Evolutionary conservation across 2,888 invertebrate genomes (phyloP).

Genomic region (Drosophila nr. fundita): DNA sequence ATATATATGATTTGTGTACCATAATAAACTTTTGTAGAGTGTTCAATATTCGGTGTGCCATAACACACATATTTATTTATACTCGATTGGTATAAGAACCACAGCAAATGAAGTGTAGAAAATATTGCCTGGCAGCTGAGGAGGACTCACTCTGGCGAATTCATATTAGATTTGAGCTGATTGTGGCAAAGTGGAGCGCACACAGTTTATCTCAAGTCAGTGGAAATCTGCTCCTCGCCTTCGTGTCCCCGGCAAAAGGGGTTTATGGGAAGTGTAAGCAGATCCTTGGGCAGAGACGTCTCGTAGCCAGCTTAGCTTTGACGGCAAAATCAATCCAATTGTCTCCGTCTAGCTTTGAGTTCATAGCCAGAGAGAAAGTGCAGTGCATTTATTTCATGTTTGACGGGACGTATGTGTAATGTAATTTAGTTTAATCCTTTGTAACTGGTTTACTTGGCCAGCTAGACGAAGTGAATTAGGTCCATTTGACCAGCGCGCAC

Average conservation of each 20-base stretch:
- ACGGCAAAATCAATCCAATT: conserved; percentile 57
- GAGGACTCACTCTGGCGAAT: conserved; percentile 36
- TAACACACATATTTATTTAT: conserved; percentile 48
- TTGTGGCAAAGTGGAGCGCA: conserved; percentile 32
- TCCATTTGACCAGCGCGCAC: background rate
- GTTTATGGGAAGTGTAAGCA: background rate
- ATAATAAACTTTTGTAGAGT: background rate
- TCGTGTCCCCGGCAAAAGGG: conserved; percentile 1
- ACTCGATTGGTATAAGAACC: conserved; percentile 24
- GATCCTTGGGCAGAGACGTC: conserved; percentile 20
- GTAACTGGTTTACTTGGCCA: background rate
- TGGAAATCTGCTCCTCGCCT: conserved; percentile 9
- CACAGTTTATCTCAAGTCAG: conserved; percentile 38
- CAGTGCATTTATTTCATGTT: conserved; percentile 27
- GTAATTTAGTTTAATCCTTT: conserved; percentile 1
- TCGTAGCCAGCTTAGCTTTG: conserved; percentile 32
- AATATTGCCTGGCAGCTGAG: background rate
- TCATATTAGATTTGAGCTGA: conserved; percentile 62
- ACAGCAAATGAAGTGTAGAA: conserved; percentile 37
- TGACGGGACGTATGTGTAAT: conserved; percentile 52
- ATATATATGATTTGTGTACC: background rate
- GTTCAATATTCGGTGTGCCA: background rate
- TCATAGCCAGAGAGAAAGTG: conserved; percentile 6
- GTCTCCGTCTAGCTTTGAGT: conserved; percentile 36
- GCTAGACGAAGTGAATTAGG: background rate